Base-by-base conservation (phyloP, 2,888 invertebrate species). In the Sialis lutaria region DNA sequence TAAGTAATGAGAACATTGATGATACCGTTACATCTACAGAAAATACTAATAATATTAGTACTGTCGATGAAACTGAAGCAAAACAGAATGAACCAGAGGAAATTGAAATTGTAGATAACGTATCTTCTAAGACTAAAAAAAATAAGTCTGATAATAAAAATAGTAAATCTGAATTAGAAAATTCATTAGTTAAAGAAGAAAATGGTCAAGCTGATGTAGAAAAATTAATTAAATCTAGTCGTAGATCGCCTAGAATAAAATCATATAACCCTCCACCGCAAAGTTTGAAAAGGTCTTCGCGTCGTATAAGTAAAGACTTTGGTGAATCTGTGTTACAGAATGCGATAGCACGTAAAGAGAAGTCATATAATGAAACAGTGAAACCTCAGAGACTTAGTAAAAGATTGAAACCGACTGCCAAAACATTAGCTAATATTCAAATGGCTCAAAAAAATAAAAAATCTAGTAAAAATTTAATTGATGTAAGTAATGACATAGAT, bases 321-420 rank as follows among this genome's bases (percentile, higher is more conserved):
- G 64, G 63, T 10, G 73, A 77, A 51, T 78, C 79, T 44, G 72
- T 81, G 33, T 61, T 83, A 22, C 78, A 81, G 51, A 77, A 73
- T 61, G 81, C 82, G 7, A 82, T 82, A 55, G 80, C 80, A 1
- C 68, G 80, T 9, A 82, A 82, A 58, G 79, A 82, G 58, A 82
- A 81, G 54, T 75, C 76, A 1, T 79, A 77, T 55, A 75, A 75
- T 54, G 72, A 72, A 54, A 57, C 67, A 5, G 56, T 53, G 40
- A 62, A 67, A 52, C 62, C 64, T 2, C 63, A 73, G 55, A 63
- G 74, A 46, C 61, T 71, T 13, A 67, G 69, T 47, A 67, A 79
- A 5, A 69, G 76, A 47, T 73, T 79, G 46, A 80, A 79, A 58
- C 77, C 79, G 6, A 80, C 79, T 4, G 72, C 75, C 6, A 80